A percentile compares a stretch with the other conserved stretches of the same genome.
phyloP scores from a whole-genome alignment of 2,797 vertebrate genomes.

The Tinamus major region DNA sequence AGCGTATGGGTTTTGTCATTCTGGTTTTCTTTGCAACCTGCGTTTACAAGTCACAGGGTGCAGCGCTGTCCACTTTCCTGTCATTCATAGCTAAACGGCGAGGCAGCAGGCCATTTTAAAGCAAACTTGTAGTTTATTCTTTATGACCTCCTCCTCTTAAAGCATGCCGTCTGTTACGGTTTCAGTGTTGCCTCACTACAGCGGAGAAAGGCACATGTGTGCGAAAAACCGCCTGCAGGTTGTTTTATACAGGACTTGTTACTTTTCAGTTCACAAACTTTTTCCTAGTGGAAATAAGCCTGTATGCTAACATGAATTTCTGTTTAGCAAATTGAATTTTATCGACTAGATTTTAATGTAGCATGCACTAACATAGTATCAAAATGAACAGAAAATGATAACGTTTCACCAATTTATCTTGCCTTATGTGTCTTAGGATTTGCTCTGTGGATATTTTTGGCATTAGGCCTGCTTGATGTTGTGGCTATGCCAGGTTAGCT shows the following conservation, averaged over 20 bases:
- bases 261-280: not conserved
- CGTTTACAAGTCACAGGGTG: not conserved
- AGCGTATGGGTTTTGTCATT: not conserved
- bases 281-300: not conserved
- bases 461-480: accelerated
- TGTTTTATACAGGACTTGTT: not conserved
- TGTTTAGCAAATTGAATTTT: not conserved
- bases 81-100: not conserved
- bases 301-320: not conserved
- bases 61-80: not conserved
- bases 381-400: not conserved
- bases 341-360: not conserved
- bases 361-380: not conserved
- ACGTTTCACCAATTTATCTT: not conserved
- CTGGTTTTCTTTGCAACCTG: not conserved
- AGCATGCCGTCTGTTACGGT: not conserved
- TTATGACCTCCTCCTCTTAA: not conserved
- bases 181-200: not conserved
- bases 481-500: not conserved
- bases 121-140: not conserved
- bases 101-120: not conserved
- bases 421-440: not conserved
- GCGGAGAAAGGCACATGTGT: not conserved
- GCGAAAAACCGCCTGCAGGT: not conserved
- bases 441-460: not conserved